Percentiles rank a stretch among this genome's conserved stretches.
Evolutionary conservation across 2,113 vertebrate species (phyloP).

Genomic region (Megaceryle torquata): DNA sequence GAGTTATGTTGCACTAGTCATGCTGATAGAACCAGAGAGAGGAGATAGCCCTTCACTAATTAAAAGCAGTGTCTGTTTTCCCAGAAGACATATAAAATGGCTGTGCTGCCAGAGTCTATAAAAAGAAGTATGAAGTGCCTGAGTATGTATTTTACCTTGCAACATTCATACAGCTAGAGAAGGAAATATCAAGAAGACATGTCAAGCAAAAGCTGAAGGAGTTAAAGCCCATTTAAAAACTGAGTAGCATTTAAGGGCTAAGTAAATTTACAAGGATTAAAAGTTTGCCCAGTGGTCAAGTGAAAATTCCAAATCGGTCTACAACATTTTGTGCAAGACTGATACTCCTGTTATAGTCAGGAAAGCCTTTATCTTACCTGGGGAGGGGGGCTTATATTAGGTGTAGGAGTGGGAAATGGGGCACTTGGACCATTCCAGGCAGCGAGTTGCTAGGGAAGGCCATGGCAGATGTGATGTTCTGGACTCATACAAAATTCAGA

Average conservation of each 20-base stretch:
- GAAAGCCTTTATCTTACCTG: not conserved
- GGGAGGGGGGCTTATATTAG: not conserved
- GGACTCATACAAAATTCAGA: constrained; percentile 38
- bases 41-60: not conserved
- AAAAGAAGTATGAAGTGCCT: not conserved
- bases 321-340: not conserved
- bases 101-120: not conserved
- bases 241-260: not conserved
- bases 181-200: not conserved
- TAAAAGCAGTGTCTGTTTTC: not conserved
- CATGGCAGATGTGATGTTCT: not conserved
- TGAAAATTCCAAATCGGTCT: not conserved
- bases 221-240: not conserved
- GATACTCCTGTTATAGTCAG: not conserved
- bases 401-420: not conserved
- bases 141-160: not conserved
- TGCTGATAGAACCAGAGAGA: not conserved
- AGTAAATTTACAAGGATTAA: not conserved
- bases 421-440: not conserved
- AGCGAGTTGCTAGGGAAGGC: not conserved
- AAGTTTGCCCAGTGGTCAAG: not conserved
- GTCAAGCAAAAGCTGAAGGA: not conserved
- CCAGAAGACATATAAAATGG: not conserved
- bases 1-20: not conserved
- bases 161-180: not conserved